Percentiles rank a stretch among this genome's conserved stretches.
These are phyloP conservation scores for Strix uralensis DNA, from an alignment of 2,113 vertebrate genomes.

Conservation along the genomic window DNA sequence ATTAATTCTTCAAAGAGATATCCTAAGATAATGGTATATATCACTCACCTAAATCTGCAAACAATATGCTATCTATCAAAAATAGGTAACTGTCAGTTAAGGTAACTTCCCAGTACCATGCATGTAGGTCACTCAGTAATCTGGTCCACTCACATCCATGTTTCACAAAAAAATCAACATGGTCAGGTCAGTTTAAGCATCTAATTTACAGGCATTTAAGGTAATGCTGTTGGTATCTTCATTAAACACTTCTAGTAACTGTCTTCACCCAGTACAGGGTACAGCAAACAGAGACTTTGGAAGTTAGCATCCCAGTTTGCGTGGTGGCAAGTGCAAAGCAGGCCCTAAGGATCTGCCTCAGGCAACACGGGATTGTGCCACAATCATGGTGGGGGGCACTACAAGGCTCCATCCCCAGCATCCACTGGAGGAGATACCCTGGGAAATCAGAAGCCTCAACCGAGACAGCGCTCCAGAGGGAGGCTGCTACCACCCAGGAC, in stretches of 20 bases:
- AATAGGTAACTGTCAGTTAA: not conserved
- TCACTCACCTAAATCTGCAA: conserved; percentile 5
- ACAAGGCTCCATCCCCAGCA: not conserved
- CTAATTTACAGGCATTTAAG: not conserved
- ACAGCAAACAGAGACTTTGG: not conserved
- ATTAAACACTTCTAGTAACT: not conserved
- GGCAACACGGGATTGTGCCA: not conserved
- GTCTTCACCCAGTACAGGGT: not conserved
- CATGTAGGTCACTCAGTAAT: not conserved
- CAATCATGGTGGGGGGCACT: not conserved
- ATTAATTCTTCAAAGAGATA: conserved; percentile 37
- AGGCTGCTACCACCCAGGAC: not conserved
- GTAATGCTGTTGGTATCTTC: not conserved
- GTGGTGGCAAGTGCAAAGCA: accelerated
- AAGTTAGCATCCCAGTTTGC: not conserved
- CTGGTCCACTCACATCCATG: not conserved
- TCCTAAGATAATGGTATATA: not conserved
- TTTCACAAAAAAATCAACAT: not conserved
- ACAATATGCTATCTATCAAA: not conserved
- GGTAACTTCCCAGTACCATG: not conserved
- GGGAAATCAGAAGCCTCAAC: not conserved
- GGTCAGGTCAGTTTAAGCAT: not conserved
- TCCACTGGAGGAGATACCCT: not conserved
- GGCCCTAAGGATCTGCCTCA: not conserved
- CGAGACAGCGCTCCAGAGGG: not conserved